Percentiles rank a stretch among this genome's conserved stretches.
These are phyloP conservation scores for Campoplex capitator DNA, from an alignment of 2,888 invertebrate genomes.

Conservation along the genomic window DNA sequence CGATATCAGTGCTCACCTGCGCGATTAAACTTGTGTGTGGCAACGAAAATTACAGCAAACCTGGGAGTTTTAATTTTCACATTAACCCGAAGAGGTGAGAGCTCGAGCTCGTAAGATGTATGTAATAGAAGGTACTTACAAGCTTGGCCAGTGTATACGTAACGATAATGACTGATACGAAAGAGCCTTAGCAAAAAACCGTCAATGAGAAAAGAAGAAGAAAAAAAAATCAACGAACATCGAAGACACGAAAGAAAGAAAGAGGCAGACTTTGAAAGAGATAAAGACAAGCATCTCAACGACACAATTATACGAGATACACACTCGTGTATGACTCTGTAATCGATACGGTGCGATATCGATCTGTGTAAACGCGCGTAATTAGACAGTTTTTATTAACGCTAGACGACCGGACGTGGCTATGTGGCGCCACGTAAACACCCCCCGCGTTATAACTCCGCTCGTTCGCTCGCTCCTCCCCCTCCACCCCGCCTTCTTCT, in stretches of 20 bases:
- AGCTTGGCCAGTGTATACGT: slow-evolving; percentile 42
- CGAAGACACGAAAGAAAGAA: slow-evolving; percentile 27
- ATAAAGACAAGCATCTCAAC: slow-evolving; percentile 36
- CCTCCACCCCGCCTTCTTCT: slow-evolving; percentile 8
- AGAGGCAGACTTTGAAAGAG: slow-evolving; percentile 9
- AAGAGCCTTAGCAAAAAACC: slow-evolving; percentile 14
- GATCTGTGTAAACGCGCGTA: slow-evolving; percentile 71
- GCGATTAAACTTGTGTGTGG: slow-evolving; percentile 16
- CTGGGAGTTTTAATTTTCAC: slow-evolving; percentile 50
- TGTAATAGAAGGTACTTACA: slow-evolving; percentile 58
- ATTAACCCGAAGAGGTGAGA: slow-evolving; percentile 51
- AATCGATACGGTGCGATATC: slow-evolving; percentile 69
- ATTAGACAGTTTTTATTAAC: slow-evolving; percentile 66
- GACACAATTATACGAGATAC: slow-evolving; percentile 45
- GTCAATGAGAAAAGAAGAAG: slow-evolving; percentile 5
- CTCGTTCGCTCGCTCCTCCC: slow-evolving; percentile 5
- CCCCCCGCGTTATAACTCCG: neutral
- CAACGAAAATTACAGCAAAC: slow-evolving; percentile 51
- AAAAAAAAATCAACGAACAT: neutral
- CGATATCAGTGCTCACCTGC: neutral
- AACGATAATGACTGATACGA: slow-evolving; percentile 59
- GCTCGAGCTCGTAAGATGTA: slow-evolving; percentile 40
- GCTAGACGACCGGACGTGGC: slow-evolving; percentile 68
- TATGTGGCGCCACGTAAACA: slow-evolving; percentile 57
- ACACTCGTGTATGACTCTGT: slow-evolving; percentile 43